phyloP scores from a whole-genome alignment of 2,888 invertebrate species.

The Volucella zonaria region DNA sequence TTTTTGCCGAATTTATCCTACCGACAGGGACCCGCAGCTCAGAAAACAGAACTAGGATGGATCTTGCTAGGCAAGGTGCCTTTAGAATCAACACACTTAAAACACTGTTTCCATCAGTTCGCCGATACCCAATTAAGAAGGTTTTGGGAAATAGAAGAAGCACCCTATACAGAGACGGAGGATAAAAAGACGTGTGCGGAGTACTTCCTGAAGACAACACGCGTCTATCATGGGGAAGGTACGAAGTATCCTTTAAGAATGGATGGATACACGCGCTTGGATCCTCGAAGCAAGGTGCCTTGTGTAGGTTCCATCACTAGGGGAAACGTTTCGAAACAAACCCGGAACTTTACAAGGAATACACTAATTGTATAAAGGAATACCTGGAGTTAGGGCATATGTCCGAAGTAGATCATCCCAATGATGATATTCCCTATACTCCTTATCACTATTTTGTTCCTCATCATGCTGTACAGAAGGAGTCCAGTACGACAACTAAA shows the following conservation, averaged over 20 bases:
- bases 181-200: neutral
- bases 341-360: no score
- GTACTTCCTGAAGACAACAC: slow-evolving; percentile 2
- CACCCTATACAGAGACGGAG: no score
- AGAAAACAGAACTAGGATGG: slow-evolving; percentile 24
- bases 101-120: slow-evolving; percentile 5
- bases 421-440: neutral
- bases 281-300: no score
- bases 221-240: neutral
- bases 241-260: neutral
- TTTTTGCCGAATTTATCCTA: slow-evolving; percentile 16
- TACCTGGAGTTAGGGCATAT: slow-evolving; percentile 7
- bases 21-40: slow-evolving; percentile 19
- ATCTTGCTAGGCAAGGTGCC: slow-evolving; percentile 24
- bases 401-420: neutral
- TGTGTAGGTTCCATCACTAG: no score
- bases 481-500: no score
- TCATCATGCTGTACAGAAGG: slow-evolving; percentile 32
- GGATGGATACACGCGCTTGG: no score
- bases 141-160: no score
- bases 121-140: no score
- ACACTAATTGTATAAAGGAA: slow-evolving; percentile 8
- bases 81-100: neutral
- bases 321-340: no score
- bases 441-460: slow-evolving; percentile 12